These are phyloP conservation scores for Setophaga coronata DNA, from an alignment of 2,113 vertebrate species.

Conservation along the genomic window DNA sequence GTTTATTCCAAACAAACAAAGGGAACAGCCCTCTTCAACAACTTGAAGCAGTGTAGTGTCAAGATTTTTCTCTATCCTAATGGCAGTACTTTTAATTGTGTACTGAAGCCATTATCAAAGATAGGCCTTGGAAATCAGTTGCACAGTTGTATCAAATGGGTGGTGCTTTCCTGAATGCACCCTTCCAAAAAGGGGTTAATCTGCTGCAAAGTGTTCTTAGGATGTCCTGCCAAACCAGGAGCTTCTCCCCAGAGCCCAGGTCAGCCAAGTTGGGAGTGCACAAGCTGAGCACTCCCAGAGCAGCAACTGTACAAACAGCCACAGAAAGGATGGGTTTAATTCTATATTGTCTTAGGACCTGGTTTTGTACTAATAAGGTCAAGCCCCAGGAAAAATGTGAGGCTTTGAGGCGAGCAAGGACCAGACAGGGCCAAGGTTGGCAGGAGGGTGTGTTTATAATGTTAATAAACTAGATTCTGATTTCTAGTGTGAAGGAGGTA, in stretches of 20 bases:
- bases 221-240: background rate
- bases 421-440: background rate
- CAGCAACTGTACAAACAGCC: background rate
- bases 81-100: background rate
- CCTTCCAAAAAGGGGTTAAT: background rate
- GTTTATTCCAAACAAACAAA: background rate
- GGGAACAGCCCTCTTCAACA: background rate
- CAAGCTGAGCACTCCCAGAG: background rate
- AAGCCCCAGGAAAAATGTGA: background rate
- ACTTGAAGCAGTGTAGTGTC: background rate
- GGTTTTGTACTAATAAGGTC: background rate
- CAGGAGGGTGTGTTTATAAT: background rate
- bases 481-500: slow-evolving; percentile 1
- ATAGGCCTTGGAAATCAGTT: background rate
- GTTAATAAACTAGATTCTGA: background rate
- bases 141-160: background rate
- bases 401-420: background rate
- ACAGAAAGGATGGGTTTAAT: background rate
- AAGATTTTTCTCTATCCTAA: background rate
- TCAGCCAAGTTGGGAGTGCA: background rate
- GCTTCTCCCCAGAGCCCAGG: background rate
- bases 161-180: background rate
- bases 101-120: background rate
- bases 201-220: background rate
- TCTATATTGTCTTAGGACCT: background rate